Percentiles rank a stretch among this genome's conserved stretches.
Conservation (phyloP, 2,113 vertebrate genomes). For the Calyptomena viridis region DNA sequence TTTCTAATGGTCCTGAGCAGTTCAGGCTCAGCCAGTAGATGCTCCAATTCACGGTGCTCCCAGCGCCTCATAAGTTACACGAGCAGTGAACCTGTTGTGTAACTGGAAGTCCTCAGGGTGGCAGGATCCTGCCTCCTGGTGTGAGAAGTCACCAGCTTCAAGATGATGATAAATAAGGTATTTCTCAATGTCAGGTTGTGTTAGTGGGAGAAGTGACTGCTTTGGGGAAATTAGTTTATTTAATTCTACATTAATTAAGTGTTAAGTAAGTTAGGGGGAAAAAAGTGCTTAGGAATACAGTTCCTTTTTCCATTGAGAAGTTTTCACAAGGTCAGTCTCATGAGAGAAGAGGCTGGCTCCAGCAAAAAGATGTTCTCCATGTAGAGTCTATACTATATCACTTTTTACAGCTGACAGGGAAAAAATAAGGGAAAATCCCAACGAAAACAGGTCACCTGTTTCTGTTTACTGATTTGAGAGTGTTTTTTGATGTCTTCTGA, state of each 20-base stretch:
- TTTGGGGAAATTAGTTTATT: not conserved
- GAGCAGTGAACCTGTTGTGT: not conserved
- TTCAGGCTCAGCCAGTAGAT: not conserved
- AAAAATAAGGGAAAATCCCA: not conserved
- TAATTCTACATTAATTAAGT: not conserved
- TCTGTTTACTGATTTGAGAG: not conserved
- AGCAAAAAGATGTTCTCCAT: not conserved
- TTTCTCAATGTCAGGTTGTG: not conserved
- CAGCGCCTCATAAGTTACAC: not conserved
- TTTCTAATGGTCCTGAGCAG: not conserved
- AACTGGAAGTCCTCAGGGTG: not conserved
- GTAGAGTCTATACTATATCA: not conserved
- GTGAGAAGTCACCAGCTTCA: not conserved
- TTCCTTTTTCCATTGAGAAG: not conserved
- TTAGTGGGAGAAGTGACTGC: not conserved
- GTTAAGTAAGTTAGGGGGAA: not conserved
- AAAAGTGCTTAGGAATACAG: rapidly evolving
- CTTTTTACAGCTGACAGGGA: not conserved
- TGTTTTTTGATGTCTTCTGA: not conserved
- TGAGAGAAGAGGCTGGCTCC: not conserved
- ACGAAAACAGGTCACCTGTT: not conserved
- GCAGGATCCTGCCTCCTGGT: not conserved
- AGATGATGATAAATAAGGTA: not conserved
- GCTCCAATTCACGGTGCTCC: not conserved
- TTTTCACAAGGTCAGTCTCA: not conserved